Base-by-base conservation (phyloP, 2,113 vertebrate species). In the Melanerpes aurifrons region DNA sequence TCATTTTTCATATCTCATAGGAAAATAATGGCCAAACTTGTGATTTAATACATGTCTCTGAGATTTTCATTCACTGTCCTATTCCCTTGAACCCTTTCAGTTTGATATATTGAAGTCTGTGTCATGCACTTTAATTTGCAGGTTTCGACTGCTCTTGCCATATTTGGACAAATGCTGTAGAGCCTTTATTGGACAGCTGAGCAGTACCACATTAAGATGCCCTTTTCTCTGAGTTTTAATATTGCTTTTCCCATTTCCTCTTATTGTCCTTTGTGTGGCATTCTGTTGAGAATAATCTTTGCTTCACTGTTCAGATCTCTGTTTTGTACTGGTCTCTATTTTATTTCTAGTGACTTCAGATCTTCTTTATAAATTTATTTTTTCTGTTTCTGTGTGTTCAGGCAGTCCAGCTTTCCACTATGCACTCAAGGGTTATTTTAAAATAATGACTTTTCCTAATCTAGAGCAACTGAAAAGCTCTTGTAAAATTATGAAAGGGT, bases 41-140 rank as follows among this genome's bases (percentile, higher is more conserved):
- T 74, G 86, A 71, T 95, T 93, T 87, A 74, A 79, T 90, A 22
- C 18, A 43, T 31, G 53, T 91, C 64, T 91, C 71, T 48, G 15
- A 77, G 75, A 72, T 87, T 94, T 92, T 76, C 37, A 53, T 91
- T 91, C 78, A 59, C 53, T 93, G 82, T 90, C 79, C 76, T 90
- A 28, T 92, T 81, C 79, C 90, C 74, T 82, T 43, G 82, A 89
- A 77, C 56, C 63, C 59, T 80, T 85, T 90, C 90, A 59, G 15
- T 69, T 66, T 96, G 87, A 89, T 85, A 28, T 75, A 96, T 93
- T 87, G 45, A 58, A 66, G 78, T 61, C 79, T 77, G 25, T 70
- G 66, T 66, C 35, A 1, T 82, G 86, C 83, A 70, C 85, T 95
- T 95, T 91, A 84, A 85, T 96, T 95, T 94, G 76, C 85, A 89